Percentiles rank a stretch among this genome's conserved stretches.
Conservation (phyloP, 2,888 invertebrate species). For the Zonitis immaculata region DNA sequence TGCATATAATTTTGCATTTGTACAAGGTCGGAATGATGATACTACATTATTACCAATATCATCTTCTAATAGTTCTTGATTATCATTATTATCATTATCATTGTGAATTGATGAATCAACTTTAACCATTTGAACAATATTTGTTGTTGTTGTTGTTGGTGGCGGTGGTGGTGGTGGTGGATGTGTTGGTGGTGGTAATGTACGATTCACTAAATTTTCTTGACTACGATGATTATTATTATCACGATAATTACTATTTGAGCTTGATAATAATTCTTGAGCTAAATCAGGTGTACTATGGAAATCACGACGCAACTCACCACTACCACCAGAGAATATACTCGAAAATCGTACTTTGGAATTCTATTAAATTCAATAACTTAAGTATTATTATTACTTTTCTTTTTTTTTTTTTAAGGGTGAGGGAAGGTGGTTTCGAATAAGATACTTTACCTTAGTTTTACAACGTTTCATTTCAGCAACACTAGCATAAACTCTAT, state of each 20-base stretch:
- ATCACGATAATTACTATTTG: no score
- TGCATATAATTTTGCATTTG: constrained; percentile 81
- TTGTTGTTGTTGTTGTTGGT: constrained; percentile 31
- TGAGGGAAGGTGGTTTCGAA: neutral
- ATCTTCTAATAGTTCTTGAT: constrained; percentile 39
- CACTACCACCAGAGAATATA: constrained; percentile 45
- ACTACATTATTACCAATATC: no score
- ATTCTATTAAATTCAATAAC: constrained; percentile 48
- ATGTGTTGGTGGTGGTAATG: constrained; percentile 72
- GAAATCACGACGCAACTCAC: constrained; percentile 74
- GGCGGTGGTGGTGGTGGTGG: constrained; percentile 75
- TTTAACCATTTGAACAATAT: constrained; percentile 64
- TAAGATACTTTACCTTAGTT: constrained; percentile 55
- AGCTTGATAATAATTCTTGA: constrained; percentile 39
- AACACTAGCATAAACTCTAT: constrained; percentile 84
- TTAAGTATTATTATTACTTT: neutral
- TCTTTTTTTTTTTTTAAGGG: no score
- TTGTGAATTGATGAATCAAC: constrained; percentile 58
- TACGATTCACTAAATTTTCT: constrained; percentile 57
- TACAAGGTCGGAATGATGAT: constrained; percentile 86
- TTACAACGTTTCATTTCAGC: constrained; percentile 91
- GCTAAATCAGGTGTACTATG: constrained; percentile 85
- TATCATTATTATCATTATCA: constrained; percentile 1
- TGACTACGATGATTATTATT: constrained; percentile 59
- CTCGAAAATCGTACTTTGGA: constrained; percentile 52